Conservation (phyloP, 2,797 vertebrate genomes). For the Diglossa cyanea region DNA sequence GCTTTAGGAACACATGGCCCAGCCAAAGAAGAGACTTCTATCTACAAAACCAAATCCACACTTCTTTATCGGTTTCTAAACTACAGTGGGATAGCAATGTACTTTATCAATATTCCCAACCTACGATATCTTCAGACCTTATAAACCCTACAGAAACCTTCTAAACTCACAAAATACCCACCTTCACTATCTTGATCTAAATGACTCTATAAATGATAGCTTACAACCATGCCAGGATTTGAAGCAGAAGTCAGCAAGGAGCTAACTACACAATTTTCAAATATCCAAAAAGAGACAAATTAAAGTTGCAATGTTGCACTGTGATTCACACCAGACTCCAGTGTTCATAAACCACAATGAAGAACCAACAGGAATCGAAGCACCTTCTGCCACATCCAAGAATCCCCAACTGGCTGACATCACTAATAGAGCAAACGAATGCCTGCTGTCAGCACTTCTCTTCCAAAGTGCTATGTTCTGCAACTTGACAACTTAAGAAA, state of each 20-base stretch:
- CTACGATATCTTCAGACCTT: neutral
- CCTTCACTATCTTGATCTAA: neutral
- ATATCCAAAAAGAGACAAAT: neutral
- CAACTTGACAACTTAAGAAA: constrained; percentile 63
- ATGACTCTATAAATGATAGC: neutral
- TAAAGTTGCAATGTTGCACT: neutral
- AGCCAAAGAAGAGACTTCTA: neutral
- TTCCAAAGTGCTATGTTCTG: constrained; percentile 46
- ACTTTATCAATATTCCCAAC: neutral
- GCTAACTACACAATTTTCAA: neutral
- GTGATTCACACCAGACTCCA: neutral
- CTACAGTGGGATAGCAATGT: neutral
- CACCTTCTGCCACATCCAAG: neutral
- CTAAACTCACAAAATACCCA: neutral
- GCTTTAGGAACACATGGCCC: neutral
- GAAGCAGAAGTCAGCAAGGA: neutral
- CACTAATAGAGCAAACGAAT: constrained; percentile 29
- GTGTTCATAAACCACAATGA: neutral
- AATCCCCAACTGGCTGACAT: constrained; percentile 44
- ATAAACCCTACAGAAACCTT: neutral
- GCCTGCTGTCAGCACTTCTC: constrained; percentile 26
- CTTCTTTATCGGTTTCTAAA: neutral
- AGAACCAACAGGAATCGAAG: neutral
- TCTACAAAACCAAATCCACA: neutral
- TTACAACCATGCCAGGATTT: neutral